A percentile compares a stretch with the other conserved stretches of the same genome.
These are phyloP conservation scores for Hedya salicella DNA, from an alignment of 2,888 invertebrate species.

Conservation along the genomic window DNA sequence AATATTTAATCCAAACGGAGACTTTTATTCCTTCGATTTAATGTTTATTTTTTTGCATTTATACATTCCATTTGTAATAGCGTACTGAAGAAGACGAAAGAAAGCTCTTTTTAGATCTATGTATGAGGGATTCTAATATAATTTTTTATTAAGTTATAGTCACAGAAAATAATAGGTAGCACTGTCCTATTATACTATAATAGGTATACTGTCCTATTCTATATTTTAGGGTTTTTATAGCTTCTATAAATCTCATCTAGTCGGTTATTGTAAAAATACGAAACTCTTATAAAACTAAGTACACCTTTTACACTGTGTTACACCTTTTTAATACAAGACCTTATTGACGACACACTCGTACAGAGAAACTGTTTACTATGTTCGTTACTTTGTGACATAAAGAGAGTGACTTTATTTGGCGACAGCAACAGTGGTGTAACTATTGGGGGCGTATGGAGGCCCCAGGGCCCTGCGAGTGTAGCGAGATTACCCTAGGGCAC, in stretches of 20 bases:
- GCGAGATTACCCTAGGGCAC: conserved; percentile 60
- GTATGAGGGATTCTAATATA: too few relatives aligned
- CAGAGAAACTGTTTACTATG: background rate
- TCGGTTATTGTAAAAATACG: too few relatives aligned
- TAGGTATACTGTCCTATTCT: too few relatives aligned
- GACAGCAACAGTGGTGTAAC: conserved; percentile 9
- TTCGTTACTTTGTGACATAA: conserved; percentile 12
- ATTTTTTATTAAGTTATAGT: too few relatives aligned
- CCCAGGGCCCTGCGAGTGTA: conserved; percentile 46
- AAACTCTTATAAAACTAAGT: too few relatives aligned
- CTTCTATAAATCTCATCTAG: too few relatives aligned
- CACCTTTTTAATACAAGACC: too few relatives aligned
- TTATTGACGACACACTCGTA: background rate
- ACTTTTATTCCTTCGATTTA: background rate
- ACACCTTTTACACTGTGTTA: too few relatives aligned
- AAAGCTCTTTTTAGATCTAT: too few relatives aligned
- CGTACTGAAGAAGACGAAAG: background rate
- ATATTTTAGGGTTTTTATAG: too few relatives aligned
- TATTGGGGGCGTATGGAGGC: conserved; percentile 12
- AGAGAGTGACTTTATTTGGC: conserved; percentile 19
- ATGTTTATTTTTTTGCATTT: background rate
- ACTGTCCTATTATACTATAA: too few relatives aligned
- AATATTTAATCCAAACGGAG: conserved; percentile 44
- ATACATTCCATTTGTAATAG: background rate
- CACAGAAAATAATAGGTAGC: too few relatives aligned